These are phyloP conservation scores for Epiblema foenella DNA, from an alignment of 2,888 invertebrate species.

Conservation along the genomic window DNA sequence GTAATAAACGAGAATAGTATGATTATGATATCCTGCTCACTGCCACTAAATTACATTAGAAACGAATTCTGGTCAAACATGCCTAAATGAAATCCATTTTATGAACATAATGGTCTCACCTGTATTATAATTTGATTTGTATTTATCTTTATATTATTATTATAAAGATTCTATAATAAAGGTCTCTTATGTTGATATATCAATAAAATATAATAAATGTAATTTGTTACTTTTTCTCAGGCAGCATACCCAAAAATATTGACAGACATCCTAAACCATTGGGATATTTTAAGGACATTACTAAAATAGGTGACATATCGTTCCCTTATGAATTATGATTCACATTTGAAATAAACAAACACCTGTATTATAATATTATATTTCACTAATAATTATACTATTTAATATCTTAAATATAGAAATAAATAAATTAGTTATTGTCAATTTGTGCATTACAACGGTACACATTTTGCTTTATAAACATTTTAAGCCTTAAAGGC, in stretches of 20 bases:
- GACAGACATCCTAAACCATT: background rate
- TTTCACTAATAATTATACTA: constrained; percentile 22
- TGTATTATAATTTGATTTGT: constrained; percentile 80
- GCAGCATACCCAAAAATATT: background rate
- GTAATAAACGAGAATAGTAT: constrained; percentile 48
- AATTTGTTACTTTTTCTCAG: constrained; percentile 54
- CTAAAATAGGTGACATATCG: no score
- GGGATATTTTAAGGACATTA: background rate
- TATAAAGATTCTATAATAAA: constrained; percentile 78
- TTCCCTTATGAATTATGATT: background rate
- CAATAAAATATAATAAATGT: constrained; percentile 75
- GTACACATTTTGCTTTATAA: constrained; percentile 38
- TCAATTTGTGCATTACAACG: constrained; percentile 51
- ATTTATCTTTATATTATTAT: constrained; percentile 74
- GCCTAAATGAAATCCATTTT: constrained; percentile 75
- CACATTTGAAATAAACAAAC: background rate
- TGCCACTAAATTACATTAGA: constrained; percentile 71
- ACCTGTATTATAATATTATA: constrained; percentile 30
- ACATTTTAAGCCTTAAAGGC: constrained; percentile 51
- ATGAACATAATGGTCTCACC: constrained; percentile 77
- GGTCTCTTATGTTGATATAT: constrained; percentile 79
- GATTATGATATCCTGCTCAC: constrained; percentile 63
- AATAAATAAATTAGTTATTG: constrained; percentile 60
- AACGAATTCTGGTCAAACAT: constrained; percentile 63
- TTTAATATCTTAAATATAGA: constrained; percentile 15